Percentiles rank a stretch among this genome's conserved stretches.
These are phyloP conservation scores for Heliconius sara DNA, from an alignment of 2,888 invertebrate species.

Conservation along the genomic window DNA sequence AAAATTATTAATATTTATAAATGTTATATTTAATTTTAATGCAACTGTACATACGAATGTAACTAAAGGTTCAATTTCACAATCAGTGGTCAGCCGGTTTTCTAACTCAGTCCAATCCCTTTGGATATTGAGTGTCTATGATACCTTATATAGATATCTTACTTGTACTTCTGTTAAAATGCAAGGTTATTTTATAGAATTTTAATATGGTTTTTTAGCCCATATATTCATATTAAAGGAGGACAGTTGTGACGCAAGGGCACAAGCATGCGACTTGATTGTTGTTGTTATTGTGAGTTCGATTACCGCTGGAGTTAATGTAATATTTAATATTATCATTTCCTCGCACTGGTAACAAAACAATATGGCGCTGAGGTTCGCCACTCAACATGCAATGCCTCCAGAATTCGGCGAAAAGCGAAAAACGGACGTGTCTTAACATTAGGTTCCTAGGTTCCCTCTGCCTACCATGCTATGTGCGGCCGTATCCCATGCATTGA, in stretches of 20 bases:
- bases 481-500: neutral
- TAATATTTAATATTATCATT: neutral
- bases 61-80: constrained; percentile 57
- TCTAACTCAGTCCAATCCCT: constrained; percentile 50
- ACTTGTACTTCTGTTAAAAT: constrained; percentile 19
- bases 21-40: constrained; percentile 35
- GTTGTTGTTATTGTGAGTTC: neutral
- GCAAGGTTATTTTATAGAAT: neutral
- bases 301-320: neutral
- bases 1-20: neutral
- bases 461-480: neutral
- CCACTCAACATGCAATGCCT: neutral
- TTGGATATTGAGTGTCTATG: constrained; percentile 24
- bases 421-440: neutral
- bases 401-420: neutral
- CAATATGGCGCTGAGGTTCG: too few relatives aligned
- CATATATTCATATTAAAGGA: neutral
- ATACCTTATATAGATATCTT: constrained; percentile 34
- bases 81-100: constrained; percentile 54
- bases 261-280: neutral
- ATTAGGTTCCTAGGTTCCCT: neutral
- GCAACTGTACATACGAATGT: constrained; percentile 52
- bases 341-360: neutral
- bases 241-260: too few relatives aligned
- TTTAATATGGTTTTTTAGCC: neutral